Conservation (phyloP, 2,888 invertebrate genomes). For the Abrostola triplasia region DNA sequence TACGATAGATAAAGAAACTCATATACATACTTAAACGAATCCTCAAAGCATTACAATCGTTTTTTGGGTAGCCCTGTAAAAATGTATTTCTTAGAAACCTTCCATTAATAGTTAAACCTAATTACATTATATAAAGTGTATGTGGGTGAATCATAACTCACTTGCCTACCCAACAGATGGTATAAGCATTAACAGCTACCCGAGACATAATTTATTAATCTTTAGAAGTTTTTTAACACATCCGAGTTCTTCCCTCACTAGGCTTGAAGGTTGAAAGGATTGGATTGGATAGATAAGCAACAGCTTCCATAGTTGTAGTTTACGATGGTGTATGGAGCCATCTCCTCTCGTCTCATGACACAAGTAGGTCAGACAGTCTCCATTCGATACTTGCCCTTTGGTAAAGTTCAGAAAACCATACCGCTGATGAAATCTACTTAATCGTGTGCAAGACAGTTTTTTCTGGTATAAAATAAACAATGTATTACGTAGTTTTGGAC, state of each 20-base stretch:
- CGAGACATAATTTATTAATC: too few relatives aligned
- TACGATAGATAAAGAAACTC: too few relatives aligned
- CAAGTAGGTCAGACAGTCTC: slow-evolving; percentile 43
- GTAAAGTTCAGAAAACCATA: slow-evolving; percentile 39
- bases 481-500: too few relatives aligned
- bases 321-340: slow-evolving; percentile 33
- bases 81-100: too few relatives aligned
- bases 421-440: slow-evolving; percentile 38
- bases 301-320: slow-evolving; percentile 17
- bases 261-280: slow-evolving; percentile 1
- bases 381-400: slow-evolving; percentile 36
- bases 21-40: too few relatives aligned
- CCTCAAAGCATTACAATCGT: too few relatives aligned
- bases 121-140: too few relatives aligned
- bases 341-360: slow-evolving; percentile 18
- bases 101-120: too few relatives aligned
- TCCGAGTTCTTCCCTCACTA: background rate
- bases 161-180: too few relatives aligned
- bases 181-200: too few relatives aligned
- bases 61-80: too few relatives aligned
- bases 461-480: background rate
- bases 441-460: slow-evolving; percentile 25
- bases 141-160: too few relatives aligned
- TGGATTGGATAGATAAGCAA: slow-evolving; percentile 22
- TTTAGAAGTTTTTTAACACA: background rate